Percentiles rank a stretch among this genome's conserved stretches.
Evolutionary conservation across 2,113 vertebrate species (phyloP).

Genomic region (Corythaeola cristata): DNA sequence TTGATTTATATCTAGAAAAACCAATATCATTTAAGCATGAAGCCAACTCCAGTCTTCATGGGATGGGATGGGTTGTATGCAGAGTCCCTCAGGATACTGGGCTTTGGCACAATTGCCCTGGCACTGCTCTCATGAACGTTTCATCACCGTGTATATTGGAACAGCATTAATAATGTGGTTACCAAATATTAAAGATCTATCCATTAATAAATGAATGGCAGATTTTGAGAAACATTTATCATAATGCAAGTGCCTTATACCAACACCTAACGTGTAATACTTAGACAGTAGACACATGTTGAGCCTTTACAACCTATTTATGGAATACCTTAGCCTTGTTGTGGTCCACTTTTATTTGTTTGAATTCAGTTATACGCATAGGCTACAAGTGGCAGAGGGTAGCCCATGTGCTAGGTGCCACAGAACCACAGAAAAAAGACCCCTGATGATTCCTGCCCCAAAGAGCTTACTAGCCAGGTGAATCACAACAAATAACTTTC

Average conservation of each 20-base stretch:
- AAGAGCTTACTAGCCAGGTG: not conserved
- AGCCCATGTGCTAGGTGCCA: not conserved
- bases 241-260: not conserved
- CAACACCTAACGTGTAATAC: not conserved
- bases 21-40: not conserved
- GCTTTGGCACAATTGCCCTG: not conserved
- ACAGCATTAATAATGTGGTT: not conserved
- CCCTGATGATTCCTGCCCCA: not conserved
- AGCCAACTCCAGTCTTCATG: not conserved
- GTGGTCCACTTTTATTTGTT: not conserved
- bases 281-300: not conserved
- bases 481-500: not conserved
- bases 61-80: not conserved
- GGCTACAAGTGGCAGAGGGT: not conserved
- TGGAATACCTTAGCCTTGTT: not conserved
- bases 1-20: not conserved
- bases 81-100: not conserved
- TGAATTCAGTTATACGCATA: not conserved
- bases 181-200: not conserved
- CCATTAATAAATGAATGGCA: not conserved
- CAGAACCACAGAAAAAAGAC: not conserved
- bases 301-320: not conserved
- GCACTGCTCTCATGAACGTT: not conserved
- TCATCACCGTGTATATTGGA: rapidly evolving
- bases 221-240: not conserved